These are phyloP conservation scores for Melanogrammus aeglefinus DNA, from an alignment of 2,797 vertebrate species.

Conservation along the genomic window DNA sequence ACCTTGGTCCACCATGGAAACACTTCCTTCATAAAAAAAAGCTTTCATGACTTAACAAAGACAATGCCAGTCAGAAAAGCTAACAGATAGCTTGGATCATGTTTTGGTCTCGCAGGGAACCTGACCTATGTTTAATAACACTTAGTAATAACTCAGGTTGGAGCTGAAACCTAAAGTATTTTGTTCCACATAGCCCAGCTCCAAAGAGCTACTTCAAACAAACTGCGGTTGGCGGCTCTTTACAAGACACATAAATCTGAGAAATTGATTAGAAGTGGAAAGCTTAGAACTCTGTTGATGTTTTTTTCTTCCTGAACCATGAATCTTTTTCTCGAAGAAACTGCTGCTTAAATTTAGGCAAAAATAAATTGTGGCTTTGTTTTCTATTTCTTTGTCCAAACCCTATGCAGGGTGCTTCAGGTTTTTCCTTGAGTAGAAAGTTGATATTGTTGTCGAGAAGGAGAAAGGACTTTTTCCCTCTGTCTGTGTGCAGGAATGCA, in stretches of 20 bases:
- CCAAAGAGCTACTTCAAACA: slow-evolving; percentile 66
- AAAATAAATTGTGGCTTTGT: slow-evolving; percentile 59
- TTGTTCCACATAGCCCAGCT: slow-evolving; percentile 47
- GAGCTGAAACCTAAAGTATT: slow-evolving; percentile 43
- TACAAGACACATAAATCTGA: slow-evolving; percentile 67
- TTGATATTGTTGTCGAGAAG: slow-evolving; percentile 75
- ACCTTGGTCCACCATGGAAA: background rate
- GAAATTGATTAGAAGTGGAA: slow-evolving; percentile 75
- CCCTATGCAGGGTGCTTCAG: slow-evolving; percentile 74
- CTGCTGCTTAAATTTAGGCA: slow-evolving; percentile 70
- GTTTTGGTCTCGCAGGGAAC: background rate
- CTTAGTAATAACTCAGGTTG: slow-evolving; percentile 50
- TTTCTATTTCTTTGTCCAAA: slow-evolving; percentile 74
- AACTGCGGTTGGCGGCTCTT: slow-evolving; percentile 65
- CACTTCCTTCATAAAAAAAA: background rate
- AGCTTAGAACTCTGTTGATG: slow-evolving; percentile 58
- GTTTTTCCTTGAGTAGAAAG: slow-evolving; percentile 78
- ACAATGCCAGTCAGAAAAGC: background rate
- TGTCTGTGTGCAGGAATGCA: slow-evolving; percentile 80
- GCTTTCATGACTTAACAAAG: background rate
- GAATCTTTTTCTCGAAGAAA: slow-evolving; percentile 66
- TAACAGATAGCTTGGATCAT: background rate
- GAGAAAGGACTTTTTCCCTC: slow-evolving; percentile 71
- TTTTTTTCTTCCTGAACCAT: slow-evolving; percentile 57
- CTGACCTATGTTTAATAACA: slow-evolving; percentile 36